phyloP scores from a whole-genome alignment of 2,797 vertebrate species.

The Arnoldichthys spilopterus region DNA sequence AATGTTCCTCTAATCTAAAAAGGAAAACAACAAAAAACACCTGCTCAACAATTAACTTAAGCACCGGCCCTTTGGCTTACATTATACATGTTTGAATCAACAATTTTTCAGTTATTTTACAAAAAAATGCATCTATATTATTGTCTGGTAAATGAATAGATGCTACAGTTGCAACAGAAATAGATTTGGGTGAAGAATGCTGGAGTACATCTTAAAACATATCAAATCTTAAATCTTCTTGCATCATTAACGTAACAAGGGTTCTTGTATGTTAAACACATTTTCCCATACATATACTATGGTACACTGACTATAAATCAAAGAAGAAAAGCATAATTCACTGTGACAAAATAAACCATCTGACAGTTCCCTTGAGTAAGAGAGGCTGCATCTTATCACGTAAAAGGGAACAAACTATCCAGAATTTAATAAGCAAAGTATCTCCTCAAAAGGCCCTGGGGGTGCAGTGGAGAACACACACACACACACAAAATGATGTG shows the following conservation, averaged over 20 bases:
- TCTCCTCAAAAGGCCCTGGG: slow-evolving; percentile 21
- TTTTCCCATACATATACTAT: slow-evolving; percentile 5
- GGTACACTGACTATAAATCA: slow-evolving; percentile 11
- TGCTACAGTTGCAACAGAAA: neutral
- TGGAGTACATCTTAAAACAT: neutral
- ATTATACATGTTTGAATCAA: too few relatives aligned
- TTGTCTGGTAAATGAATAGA: neutral
- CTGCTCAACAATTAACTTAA: too few relatives aligned
- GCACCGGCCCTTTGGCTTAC: too few relatives aligned
- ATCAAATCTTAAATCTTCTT: neutral
- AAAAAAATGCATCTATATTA: neutral
- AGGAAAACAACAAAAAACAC: too few relatives aligned
- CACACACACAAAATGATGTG: neutral
- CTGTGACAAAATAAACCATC: slow-evolving; percentile 40
- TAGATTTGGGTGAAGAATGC: too few relatives aligned
- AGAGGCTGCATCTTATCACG: slow-evolving; percentile 40
- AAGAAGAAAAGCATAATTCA: slow-evolving; percentile 14
- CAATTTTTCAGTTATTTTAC: too few relatives aligned
- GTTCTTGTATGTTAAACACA: neutral
- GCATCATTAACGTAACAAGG: neutral
- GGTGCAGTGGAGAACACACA: neutral
- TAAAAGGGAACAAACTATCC: slow-evolving; percentile 43
- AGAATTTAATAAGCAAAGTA: slow-evolving; percentile 28
- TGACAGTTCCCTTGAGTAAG: slow-evolving; percentile 41
- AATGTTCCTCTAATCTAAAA: too few relatives aligned